These are phyloP conservation scores for Peromyscus polionotus DNA, from an alignment of 2,113 vertebrate genomes.

Conservation along the genomic window DNA sequence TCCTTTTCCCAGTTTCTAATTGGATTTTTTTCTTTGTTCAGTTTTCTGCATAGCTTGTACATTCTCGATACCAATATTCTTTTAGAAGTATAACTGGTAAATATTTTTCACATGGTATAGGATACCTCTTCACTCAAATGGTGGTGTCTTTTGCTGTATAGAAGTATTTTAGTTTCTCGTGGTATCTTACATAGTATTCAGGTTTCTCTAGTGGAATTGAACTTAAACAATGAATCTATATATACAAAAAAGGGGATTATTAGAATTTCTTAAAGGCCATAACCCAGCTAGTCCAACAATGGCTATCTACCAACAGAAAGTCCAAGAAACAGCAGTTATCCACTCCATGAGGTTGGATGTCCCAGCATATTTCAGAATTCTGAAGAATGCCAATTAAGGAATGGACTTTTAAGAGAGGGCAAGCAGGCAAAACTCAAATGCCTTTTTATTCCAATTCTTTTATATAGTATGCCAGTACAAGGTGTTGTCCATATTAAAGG, in stretches of 20 bases:
- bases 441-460: background rate
- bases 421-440: background rate
- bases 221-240: background rate
- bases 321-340: background rate
- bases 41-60: background rate
- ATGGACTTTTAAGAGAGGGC: background rate
- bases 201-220: background rate
- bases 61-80: background rate
- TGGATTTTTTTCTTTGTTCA: background rate
- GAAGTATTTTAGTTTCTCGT: background rate
- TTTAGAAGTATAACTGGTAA: background rate
- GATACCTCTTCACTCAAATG: background rate
- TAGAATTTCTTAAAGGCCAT: background rate
- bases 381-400: background rate
- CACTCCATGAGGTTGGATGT: background rate
- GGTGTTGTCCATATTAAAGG: background rate
- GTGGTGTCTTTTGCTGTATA: background rate
- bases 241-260: background rate
- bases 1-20: background rate
- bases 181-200: background rate
- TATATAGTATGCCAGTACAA: background rate
- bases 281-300: too few species aligned
- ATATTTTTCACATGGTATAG: background rate
- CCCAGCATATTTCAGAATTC: background rate
- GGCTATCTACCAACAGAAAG: background rate